phyloP scores from a whole-genome alignment of 2,113 vertebrate species.

The Mola mola region DNA sequence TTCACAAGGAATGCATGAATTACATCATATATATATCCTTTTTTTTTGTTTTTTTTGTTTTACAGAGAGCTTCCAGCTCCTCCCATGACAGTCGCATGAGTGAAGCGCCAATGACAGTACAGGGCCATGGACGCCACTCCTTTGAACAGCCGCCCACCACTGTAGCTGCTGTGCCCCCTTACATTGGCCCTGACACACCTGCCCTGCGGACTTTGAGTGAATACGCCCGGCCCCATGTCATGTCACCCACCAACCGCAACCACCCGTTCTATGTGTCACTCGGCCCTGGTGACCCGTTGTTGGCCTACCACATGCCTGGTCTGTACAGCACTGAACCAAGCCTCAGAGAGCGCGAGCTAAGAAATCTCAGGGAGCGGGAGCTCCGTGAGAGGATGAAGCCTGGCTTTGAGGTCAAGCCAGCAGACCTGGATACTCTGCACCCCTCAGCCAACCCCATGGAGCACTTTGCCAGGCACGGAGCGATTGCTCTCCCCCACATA shows the following conservation, averaged over 20 bases:
- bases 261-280: slow-evolving; percentile 96
- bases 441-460: slow-evolving; percentile 95
- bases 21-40: too few relatives aligned
- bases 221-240: slow-evolving; percentile 96
- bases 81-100: slow-evolving; percentile 91
- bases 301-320: slow-evolving; percentile 97
- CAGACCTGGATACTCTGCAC: slow-evolving; percentile 92
- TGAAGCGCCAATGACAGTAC: slow-evolving; percentile 86
- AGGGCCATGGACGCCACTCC: slow-evolving; percentile 87
- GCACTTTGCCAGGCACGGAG: slow-evolving; percentile 93
- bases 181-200: slow-evolving; percentile 95
- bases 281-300: slow-evolving; percentile 90
- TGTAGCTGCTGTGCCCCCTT: slow-evolving; percentile 93
- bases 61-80: slow-evolving; percentile 90
- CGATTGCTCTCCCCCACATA: slow-evolving; percentile 90
- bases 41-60: too few relatives aligned
- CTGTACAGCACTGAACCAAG: slow-evolving; percentile 92
- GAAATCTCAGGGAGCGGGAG: slow-evolving; percentile 92
- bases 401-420: slow-evolving; percentile 96
- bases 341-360: slow-evolving; percentile 92
- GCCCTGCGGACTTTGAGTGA: slow-evolving; percentile 97
- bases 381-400: slow-evolving; percentile 98
- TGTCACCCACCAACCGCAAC: slow-evolving; percentile 96
- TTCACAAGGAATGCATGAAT: too few relatives aligned
- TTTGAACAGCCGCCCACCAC: slow-evolving; percentile 93